These are phyloP conservation scores for Coelopa pilipes DNA, from an alignment of 2,888 invertebrate species.

Conservation along the genomic window DNA sequence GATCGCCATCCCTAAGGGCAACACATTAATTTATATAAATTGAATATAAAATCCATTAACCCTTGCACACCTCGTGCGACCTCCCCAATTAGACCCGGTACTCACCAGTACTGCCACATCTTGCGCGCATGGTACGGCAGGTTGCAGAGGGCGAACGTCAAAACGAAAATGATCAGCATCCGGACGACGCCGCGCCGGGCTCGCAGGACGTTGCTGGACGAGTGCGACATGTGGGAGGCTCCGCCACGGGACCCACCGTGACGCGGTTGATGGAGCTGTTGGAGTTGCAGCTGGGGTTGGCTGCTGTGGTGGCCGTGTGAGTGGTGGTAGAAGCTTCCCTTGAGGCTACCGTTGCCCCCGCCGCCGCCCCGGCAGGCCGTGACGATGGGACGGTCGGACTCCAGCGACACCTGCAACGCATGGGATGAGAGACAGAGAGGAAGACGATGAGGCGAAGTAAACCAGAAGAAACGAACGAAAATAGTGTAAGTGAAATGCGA, in stretches of 20 bases:
- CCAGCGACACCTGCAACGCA: slow-evolving; percentile 64
- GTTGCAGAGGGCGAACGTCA: slow-evolving; percentile 89
- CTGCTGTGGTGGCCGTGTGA: slow-evolving; percentile 28
- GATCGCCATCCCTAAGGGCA: too few species aligned
- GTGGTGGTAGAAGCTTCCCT: slow-evolving; percentile 62
- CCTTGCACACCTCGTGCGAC: background rate
- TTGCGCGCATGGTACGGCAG: slow-evolving; percentile 89
- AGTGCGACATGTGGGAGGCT: slow-evolving; percentile 73
- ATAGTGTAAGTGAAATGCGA: slow-evolving; percentile 4
- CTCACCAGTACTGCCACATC: slow-evolving; percentile 85
- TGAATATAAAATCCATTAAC: too few species aligned
- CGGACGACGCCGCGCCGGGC: slow-evolving; percentile 87
- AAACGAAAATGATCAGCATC: slow-evolving; percentile 88
- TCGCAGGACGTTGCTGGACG: slow-evolving; percentile 80
- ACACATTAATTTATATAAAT: too few species aligned
- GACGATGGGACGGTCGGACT: slow-evolving; percentile 65
- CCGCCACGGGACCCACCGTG: slow-evolving; percentile 61
- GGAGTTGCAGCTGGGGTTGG: slow-evolving; percentile 50
- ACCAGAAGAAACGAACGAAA: too few species aligned
- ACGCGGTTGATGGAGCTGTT: slow-evolving; percentile 58
- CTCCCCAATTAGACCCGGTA: slow-evolving; percentile 37
- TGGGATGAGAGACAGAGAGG: slow-evolving; percentile 22
- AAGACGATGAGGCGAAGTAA: slow-evolving; percentile 4
- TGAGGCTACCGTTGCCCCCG: slow-evolving; percentile 34
- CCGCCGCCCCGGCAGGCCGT: slow-evolving; percentile 57